phyloP scores from a whole-genome alignment of 2,797 vertebrate genomes.

The Streptopelia turtur region DNA sequence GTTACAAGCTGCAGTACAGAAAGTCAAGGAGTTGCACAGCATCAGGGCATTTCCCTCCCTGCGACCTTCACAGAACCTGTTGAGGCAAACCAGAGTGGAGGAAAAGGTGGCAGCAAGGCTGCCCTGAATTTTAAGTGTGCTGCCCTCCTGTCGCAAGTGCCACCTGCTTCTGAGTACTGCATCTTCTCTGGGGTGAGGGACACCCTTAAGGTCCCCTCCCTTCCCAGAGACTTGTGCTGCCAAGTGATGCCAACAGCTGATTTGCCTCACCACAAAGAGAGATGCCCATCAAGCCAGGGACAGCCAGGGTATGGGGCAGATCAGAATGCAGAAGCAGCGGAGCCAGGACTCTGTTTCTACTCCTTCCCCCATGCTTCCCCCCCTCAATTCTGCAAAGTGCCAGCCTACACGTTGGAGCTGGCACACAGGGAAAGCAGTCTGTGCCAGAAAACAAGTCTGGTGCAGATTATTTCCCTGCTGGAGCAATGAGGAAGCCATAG shows the following conservation, averaged over 20 bases:
- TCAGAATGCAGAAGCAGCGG: not conserved
- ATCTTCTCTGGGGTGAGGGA: not conserved
- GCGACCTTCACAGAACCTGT: rapidly evolving
- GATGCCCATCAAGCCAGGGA: not conserved
- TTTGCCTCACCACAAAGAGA: too few species aligned
- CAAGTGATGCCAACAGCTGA: rapidly evolving
- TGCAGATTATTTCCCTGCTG: slow-evolving; percentile 56
- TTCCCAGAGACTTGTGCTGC: rapidly evolving
- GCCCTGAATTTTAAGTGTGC: rapidly evolving
- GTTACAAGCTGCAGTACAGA: too few species aligned
- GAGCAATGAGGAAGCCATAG: slow-evolving; percentile 18
- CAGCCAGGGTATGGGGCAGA: not conserved
- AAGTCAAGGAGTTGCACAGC: not conserved
- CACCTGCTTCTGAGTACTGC: not conserved
- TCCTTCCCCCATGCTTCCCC: not conserved
- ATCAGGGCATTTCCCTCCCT: too few species aligned
- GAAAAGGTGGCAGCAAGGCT: not conserved
- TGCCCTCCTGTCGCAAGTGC: not conserved
- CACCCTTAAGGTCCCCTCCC: too few species aligned
- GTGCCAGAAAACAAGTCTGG: slow-evolving; percentile 64
- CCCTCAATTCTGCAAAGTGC: slow-evolving; percentile 13
- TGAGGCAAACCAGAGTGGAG: rapidly evolving
- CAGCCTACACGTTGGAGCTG: slow-evolving; percentile 65
- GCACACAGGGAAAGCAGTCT: not conserved
- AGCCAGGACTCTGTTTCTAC: not conserved